Base-by-base conservation (phyloP, 1,140 invertebrate genomes). In the Drosophila jambulina region DNA sequence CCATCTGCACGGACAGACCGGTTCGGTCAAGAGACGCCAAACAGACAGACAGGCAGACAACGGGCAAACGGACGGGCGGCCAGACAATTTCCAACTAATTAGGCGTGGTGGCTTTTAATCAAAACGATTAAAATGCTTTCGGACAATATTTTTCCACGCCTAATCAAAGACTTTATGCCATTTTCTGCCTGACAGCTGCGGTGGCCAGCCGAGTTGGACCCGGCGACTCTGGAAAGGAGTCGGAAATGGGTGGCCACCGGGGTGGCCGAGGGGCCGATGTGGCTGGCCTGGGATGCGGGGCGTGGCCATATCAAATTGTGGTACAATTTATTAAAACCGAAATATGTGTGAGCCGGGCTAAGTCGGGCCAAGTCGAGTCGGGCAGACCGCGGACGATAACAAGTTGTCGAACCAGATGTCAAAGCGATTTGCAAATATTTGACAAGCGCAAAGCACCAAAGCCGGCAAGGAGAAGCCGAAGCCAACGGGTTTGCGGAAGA, bases 341-440 rank as follows among this genome's bases (percentile, higher is more conserved):
- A 90, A 90, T 90, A 81, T 90, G 81, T 79, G 81, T 79, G 80
- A 88, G 77, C 61, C 80, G 68, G 69, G 53, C 69, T 70, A 72
- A 72, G 69, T 72, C 69, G 69, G 45, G 53, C 53, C 69, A 71
- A 72, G 67, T 59, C 42, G 69, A 48, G 32, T 38, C 46, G 38
- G 51, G 51, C 51, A 43, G 71, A 54, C 72, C 46, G 56, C 75
- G 56, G 59, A 90, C 85, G 85, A 90, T 90, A 90, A 90, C 85
- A 90, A 90, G 86, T 90, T 90, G 85, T 90, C 85, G 85, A 90
- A 90, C 85, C 85, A 90, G 86, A 90, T 90, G 85, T 90, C 85
- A 90, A 90, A 90, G 81, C 85, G 85, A 90, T 90, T 90, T 90
- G 85, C 85, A 90, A 90, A 90, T 90, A 90, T 90, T 90, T 90